phyloP scores from a whole-genome alignment of 2,113 vertebrate genomes.

The rabbit (Oryctolagus cuniculus) region DNA sequence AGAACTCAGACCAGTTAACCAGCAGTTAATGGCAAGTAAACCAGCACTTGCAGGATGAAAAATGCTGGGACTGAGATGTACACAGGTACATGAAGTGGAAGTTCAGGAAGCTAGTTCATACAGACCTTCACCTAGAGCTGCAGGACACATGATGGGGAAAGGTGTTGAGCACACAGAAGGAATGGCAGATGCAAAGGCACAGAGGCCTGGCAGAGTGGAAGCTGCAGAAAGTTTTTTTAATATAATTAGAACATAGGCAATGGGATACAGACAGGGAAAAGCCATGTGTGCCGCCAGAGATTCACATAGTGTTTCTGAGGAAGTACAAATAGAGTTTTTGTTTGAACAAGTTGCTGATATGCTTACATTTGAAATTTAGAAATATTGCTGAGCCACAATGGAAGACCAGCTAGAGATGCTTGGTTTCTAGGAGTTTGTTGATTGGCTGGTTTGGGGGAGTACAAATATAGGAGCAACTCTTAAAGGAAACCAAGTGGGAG shows the following conservation, averaged over 20 bases:
- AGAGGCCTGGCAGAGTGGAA: not conserved
- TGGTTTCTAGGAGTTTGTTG: not conserved
- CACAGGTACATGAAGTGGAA: not conserved
- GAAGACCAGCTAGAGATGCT: constrained; percentile 5
- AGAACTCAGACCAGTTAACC: not conserved
- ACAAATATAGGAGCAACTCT: not conserved
- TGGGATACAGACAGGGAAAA: not conserved
- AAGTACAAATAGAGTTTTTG: not conserved
- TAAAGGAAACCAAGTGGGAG: not conserved
- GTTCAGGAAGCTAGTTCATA: not conserved
- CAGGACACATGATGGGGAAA: not conserved
- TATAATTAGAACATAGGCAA: not conserved
- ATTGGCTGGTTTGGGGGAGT: not conserved
- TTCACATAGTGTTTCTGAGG: not conserved
- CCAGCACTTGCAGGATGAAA: not conserved
- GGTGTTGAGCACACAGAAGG: not conserved
- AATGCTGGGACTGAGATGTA: not conserved
- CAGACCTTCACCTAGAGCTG: not conserved
- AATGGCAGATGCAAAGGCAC: not conserved
- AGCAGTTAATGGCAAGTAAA: constrained; percentile 2
- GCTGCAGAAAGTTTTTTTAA: not conserved
- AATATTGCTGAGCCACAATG: not conserved
- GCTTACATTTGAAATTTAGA: not conserved
- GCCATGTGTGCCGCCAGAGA: not conserved
- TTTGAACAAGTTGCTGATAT: not conserved